Evolutionary conservation across 2,888 invertebrate species (phyloP), one percentile per base, ranked within the genome.

Genomic region (Zaprionus bogoriensis): DNA sequence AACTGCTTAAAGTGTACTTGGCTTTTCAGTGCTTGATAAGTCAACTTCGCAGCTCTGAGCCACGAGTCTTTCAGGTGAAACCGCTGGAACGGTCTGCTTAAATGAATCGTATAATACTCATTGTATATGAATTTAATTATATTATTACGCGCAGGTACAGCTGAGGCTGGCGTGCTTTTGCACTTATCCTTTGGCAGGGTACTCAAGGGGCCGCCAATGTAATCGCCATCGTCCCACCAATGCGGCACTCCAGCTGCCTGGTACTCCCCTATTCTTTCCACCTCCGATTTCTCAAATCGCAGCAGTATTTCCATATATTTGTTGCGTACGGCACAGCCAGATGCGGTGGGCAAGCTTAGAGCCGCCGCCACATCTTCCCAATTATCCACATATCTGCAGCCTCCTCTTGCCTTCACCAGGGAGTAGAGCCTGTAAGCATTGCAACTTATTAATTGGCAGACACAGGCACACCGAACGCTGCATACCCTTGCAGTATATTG

Each of bases 181-280:
- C n/a, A n/a, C n/a, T n/a, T n/a, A n/a, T n/a, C n/a, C 25, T 2
- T 10, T 22, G 6, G 10, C 9, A 14, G 3, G 39, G 17, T 10
- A 19, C 1, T 7, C 25, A n/a, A 28, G 39, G n/a, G n/a, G 1
- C 54, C 47, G 3, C 1, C 12, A 3, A 74, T 30, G 22, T 47
- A 51, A 44, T 71, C 39, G 1, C 70, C 70, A 7, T 71, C 70
- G 17, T 71, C 70, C 70, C 70, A 71, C 70, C 70, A 71, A 19
- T 19, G 6, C 3, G 70, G 70, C 5, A 71, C 28, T 0, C 45
- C 63, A 2, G 48, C 27, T 0, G 19, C 3, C 12, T 20, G 22
- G 14, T 14, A 57, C 7, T 68, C 50, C 4, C 36, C 14, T 2
- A 58, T 17, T 2, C 70, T 57, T 3, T 54, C 27, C 3, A 54